Evolutionary conservation across 2,888 invertebrate genomes (phyloP), one percentile per base, ranked within the genome.

Genomic region (Idaea dimidiata): DNA sequence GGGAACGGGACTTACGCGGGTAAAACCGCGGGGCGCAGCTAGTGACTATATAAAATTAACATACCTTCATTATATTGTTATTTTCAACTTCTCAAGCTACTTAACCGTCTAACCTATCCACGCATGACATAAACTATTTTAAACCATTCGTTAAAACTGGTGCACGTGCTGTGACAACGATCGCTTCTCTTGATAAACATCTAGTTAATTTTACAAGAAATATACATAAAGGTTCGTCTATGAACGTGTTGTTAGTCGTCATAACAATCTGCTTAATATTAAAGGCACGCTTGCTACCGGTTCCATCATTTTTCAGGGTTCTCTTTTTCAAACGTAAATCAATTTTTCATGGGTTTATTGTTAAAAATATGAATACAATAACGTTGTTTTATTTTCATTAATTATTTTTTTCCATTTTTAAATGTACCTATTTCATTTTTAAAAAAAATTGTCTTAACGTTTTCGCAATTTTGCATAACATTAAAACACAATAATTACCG

Each of bases 221-320:
- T 85, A 84, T 82, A 8, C 43, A 43, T 43, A 43, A 43, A 43
- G 43, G 43, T 43, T 14, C 43, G 10, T 43, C 43, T 43, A 43
- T 43, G 43, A 43, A 43, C 43, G 43, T 43, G 43, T 43, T 14
- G 83, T 88, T 87, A 86, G 87, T 88, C 72, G 74, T 73, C 74
- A 72, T 81, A 81, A 83, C 82, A 73, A 81, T 84, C 86, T 83
- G 75, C 81, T 89, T 88, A 87, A 84, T 84, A 90, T 89, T 87
- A 88, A 81, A 80, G 78, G 85, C 89, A 88, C 87, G 89, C 84
- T 79, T 82, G 91, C 91, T 91, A 91, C 91, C 87, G 89, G 89
- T 88, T 86, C 78, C 69, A 75, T 76, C 77, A 72, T 83, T 87
- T 84, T 86, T 83, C 79, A 55, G 53, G 53, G 53, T 16, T 53